Conservation (phyloP, 92 coral and sea anemone species). For the Palythoa grandis region DNA sequence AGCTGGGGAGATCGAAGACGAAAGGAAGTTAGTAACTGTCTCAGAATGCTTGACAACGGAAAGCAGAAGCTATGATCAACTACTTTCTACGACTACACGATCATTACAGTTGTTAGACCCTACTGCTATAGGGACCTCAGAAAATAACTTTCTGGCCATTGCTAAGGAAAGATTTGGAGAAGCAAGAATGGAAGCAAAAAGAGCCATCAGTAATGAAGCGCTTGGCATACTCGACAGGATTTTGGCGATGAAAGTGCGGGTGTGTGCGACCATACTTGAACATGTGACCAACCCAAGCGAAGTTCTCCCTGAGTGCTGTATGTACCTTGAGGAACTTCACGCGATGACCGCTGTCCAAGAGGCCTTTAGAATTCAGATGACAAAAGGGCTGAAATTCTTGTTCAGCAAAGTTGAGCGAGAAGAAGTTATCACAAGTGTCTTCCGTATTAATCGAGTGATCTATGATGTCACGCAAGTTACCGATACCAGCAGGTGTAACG, state of each 20-base stretch:
- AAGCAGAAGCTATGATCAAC: background rate
- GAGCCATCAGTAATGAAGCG: conserved; percentile 51
- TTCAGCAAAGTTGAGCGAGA: conserved; percentile 29
- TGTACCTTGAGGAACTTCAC: conserved; percentile 46
- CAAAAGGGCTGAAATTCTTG: conserved; percentile 17
- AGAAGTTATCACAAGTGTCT: conserved; percentile 22
- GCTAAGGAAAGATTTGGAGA: conserved; percentile 39
- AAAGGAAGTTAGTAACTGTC: background rate
- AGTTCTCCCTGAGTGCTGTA: conserved; percentile 17
- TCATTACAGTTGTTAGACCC: background rate
- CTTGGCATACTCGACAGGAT: conserved; percentile 42
- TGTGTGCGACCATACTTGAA: conserved; percentile 51
- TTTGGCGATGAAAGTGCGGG: conserved; percentile 43
- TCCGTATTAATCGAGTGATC: conserved; percentile 19
- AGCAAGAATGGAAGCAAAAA: conserved; percentile 42
- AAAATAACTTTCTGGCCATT: background rate
- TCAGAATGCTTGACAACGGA: background rate
- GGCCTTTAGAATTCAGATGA: conserved; percentile 20
- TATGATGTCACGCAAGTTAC: background rate
- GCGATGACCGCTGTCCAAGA: conserved; percentile 38
- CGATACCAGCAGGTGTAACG: background rate
- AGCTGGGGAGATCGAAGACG: background rate
- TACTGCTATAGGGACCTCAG: conserved; percentile 5
- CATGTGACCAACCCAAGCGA: background rate
- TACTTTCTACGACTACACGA: background rate